phyloP scores from a whole-genome alignment of 2,888 invertebrate species.

The Prenolepis imparis region DNA sequence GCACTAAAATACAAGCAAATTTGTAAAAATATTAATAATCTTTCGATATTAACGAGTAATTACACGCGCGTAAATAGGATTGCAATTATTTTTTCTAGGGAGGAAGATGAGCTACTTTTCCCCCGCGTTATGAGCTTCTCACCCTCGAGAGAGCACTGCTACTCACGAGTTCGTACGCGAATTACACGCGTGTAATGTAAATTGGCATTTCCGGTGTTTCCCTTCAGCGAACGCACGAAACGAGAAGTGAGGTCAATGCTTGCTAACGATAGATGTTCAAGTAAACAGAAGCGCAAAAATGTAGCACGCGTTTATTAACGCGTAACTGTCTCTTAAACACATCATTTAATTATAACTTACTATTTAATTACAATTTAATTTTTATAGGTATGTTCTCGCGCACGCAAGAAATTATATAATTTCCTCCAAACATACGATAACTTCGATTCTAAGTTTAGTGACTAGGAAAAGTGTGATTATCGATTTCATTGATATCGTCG shows the following conservation, averaged over 20 bases:
- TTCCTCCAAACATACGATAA: not conserved
- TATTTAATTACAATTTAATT: not conserved
- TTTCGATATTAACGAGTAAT: not conserved
- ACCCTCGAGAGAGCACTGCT: conserved; percentile 7
- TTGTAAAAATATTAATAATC: not conserved
- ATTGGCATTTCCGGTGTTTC: conserved; percentile 62
- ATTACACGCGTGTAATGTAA: conserved; percentile 26
- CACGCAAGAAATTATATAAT: not conserved
- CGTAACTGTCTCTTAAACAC: not conserved
- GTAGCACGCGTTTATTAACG: conserved; percentile 38
- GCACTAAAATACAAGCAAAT: not conserved
- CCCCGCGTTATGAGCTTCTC: not conserved
- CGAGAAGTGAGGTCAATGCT: conserved; percentile 59
- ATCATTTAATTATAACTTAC: not conserved
- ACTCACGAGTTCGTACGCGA: not conserved
- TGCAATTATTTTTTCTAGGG: not conserved
- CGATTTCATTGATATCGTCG: not conserved
- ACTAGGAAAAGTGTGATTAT: not conserved
- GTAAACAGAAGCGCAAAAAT: conserved; percentile 30
- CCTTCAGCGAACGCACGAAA: conserved; percentile 58
- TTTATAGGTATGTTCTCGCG: not conserved
- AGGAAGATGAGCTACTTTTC: not conserved
- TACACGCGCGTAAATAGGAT: not conserved
- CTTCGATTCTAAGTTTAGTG: not conserved
- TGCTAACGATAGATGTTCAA: conserved; percentile 23